Conservation (phyloP, 2,113 vertebrate species). For the Ceratotherium simum region DNA sequence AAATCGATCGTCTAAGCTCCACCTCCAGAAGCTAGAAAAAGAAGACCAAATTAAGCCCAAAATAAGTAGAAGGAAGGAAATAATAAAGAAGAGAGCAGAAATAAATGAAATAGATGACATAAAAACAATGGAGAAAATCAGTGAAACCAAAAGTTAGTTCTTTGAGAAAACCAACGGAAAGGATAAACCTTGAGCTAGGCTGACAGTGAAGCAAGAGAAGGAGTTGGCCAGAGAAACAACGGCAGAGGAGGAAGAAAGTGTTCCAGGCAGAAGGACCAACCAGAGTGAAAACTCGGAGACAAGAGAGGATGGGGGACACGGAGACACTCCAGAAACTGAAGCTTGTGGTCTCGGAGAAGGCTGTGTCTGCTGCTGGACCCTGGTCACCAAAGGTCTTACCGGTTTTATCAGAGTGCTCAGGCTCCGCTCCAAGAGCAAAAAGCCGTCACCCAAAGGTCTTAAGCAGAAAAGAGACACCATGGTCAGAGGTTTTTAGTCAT, state of each 20-base stretch:
- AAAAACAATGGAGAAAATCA: not conserved
- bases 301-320: fast-evolving
- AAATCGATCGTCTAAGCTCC: not conserved
- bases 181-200: not conserved
- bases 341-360: fast-evolving
- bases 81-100: not conserved
- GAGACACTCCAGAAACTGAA: not conserved
- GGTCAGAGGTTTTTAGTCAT: not conserved
- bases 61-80: not conserved
- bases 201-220: not conserved
- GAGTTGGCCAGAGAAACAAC: not conserved
- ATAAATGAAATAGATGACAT: not conserved
- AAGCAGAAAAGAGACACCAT: not conserved
- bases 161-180: not conserved
- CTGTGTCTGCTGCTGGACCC: fast-evolving
- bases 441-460: not conserved
- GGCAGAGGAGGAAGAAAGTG: not conserved
- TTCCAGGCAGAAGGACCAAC: not conserved
- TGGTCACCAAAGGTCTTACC: fast-evolving
- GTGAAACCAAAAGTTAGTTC: not conserved
- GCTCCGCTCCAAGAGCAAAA: fast-evolving
- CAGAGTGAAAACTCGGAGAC: fast-evolving
- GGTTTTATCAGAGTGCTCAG: not conserved
- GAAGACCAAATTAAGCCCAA: not conserved
- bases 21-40: not conserved